Conservation (phyloP, 2,888 invertebrate species). For the Archaeoteleia sp. region DNA sequence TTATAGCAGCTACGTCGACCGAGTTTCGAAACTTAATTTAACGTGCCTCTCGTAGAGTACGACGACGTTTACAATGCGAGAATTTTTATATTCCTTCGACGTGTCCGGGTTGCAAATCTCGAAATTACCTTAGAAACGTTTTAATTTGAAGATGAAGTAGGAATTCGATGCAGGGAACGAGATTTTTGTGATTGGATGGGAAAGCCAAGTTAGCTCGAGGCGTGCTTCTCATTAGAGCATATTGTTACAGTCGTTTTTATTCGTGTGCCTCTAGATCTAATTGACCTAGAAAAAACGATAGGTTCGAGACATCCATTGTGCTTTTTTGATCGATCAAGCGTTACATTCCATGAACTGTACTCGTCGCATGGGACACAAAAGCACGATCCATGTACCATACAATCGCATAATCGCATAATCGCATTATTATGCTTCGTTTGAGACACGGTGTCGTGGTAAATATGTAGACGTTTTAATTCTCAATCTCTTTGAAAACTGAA, state of each 20-base stretch:
- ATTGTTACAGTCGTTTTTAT: conserved; percentile 4
- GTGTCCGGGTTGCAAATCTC: conserved; percentile 35
- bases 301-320: too few species aligned
- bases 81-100: conserved; percentile 47
- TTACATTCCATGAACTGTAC: too few species aligned
- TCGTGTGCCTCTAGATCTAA: too few species aligned
- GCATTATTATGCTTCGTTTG: conserved; percentile 41
- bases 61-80: conserved; percentile 48
- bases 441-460: conserved; percentile 21
- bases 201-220: conserved; percentile 16
- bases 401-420: conserved; percentile 34
- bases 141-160: conserved; percentile 43
- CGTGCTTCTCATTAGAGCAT: conserved; percentile 13
- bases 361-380: too few species aligned
- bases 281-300: too few species aligned
- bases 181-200: conserved; percentile 28
- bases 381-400: conserved; percentile 25
- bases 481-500: conserved; percentile 44
- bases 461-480: conserved; percentile 32
- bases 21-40: conserved; percentile 54
- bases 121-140: conserved; percentile 47
- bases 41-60: conserved; percentile 41
- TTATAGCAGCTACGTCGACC: conserved; percentile 48
- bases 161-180: conserved; percentile 27
- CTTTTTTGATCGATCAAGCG: too few species aligned